Percentiles rank a stretch among this genome's conserved stretches.
Conservation (phyloP, 2,888 invertebrate species). For the Pseudoips prasinana region DNA sequence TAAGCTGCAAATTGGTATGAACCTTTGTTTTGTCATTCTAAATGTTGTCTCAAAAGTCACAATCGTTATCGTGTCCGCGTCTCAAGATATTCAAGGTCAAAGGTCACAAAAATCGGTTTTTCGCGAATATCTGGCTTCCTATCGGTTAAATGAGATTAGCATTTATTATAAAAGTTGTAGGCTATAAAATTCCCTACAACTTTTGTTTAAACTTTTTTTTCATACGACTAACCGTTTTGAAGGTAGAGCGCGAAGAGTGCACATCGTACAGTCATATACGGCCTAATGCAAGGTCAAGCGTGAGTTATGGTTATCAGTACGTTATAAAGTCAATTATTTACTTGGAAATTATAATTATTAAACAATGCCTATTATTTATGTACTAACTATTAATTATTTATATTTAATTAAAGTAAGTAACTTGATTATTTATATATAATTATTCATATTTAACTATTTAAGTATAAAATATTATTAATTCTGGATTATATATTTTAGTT, state of each 20-base stretch:
- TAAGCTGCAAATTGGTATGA: conserved; percentile 12
- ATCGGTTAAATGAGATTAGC: conserved; percentile 13
- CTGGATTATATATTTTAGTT: conserved; percentile 13
- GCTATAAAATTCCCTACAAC: conserved; percentile 20
- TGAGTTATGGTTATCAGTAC: conserved; percentile 27
- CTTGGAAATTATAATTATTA: conserved; percentile 6
- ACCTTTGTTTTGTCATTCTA: conserved; percentile 12
- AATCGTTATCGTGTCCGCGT: conserved; percentile 12
- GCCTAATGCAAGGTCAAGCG: conserved; percentile 30
- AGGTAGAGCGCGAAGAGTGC: conserved; percentile 15
- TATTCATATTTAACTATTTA: conserved; percentile 20
- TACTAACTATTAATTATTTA: conserved; percentile 21
- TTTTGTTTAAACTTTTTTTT: conserved; percentile 25
- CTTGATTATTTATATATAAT: conserved; percentile 13
- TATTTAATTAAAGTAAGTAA: conserved; percentile 12
- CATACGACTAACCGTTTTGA: conserved; percentile 15
- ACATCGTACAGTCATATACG: conserved; percentile 22
- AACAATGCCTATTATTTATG: conserved; percentile 21
- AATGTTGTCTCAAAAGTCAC: conserved; percentile 12
- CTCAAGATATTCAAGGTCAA: conserved; percentile 14
- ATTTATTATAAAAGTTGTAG: conserved; percentile 3
- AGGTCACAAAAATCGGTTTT: conserved; percentile 5
- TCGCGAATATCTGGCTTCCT: conserved; percentile 14
- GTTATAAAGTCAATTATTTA: conserved; percentile 20
- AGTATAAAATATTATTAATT: conserved; percentile 20